A percentile compares a stretch with the other conserved stretches of the same genome.
Conservation (phyloP, 2,797 vertebrate species). For the Scolopax rusticola region DNA sequence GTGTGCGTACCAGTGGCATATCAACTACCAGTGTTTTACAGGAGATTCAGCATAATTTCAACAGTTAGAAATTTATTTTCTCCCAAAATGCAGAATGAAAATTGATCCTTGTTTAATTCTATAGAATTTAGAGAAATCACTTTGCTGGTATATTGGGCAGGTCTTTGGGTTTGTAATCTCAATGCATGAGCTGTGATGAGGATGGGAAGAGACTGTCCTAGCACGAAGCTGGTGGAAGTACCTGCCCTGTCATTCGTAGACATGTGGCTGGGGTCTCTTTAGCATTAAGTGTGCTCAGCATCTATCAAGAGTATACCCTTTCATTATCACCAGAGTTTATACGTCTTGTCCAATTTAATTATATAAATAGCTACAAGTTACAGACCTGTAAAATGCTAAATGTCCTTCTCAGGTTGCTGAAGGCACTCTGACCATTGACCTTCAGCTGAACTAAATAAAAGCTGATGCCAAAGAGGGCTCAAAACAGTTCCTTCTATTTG, state of each 20-base stretch:
- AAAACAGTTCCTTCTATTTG: neutral
- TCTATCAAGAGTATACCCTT: neutral
- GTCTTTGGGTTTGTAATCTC: neutral
- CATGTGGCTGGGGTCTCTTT: neutral
- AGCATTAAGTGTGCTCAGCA: neutral
- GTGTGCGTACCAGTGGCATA: neutral
- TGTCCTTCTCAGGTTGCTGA: neutral
- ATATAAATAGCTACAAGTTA: neutral
- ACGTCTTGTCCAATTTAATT: neutral
- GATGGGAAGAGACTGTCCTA: neutral
- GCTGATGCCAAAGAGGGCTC: neutral
- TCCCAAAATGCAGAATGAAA: neutral
- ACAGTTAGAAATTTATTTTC: neutral
- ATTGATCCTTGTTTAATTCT: neutral
- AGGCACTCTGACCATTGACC: neutral
- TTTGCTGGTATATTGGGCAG: neutral
- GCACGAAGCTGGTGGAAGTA: neutral
- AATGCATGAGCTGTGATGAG: neutral
- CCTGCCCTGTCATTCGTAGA: neutral
- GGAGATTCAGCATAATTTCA: neutral
- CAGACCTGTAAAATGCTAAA: neutral
- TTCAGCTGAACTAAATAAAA: slow-evolving; percentile 23
- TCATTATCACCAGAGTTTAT: neutral
- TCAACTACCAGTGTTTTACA: neutral
- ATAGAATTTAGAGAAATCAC: neutral